phyloP scores from a whole-genome alignment of 2,113 vertebrate genomes.

The Chloropsis hardwickii region DNA sequence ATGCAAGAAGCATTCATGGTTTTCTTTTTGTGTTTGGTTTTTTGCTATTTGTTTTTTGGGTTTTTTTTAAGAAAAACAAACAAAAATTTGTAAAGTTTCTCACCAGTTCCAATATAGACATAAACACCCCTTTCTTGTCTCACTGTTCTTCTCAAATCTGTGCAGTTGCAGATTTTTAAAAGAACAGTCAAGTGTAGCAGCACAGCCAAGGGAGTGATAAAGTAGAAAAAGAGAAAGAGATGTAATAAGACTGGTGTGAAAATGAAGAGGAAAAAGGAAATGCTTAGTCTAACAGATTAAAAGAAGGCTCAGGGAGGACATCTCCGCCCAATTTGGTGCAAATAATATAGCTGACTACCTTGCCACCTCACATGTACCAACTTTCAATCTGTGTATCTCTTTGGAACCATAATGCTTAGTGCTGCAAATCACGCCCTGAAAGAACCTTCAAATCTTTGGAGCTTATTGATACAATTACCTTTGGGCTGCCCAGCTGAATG shows the following conservation, averaged over 20 bases:
- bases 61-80: neutral
- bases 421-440: neutral
- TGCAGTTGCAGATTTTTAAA: conserved; percentile 23
- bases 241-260: neutral
- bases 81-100: neutral
- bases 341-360: neutral
- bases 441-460: neutral
- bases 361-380: neutral
- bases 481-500: neutral
- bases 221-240: neutral
- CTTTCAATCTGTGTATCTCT: neutral
- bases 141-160: neutral
- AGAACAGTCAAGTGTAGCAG: neutral
- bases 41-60: neutral
- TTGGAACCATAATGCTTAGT: neutral
- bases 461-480: conserved; percentile 4
- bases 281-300: neutral
- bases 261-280: conserved; percentile 10
- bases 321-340: neutral
- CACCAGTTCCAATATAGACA: neutral
- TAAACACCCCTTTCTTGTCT: neutral
- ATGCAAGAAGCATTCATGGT: neutral
- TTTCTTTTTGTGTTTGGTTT: neutral
- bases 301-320: neutral
- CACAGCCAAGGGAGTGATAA: conserved; percentile 19